A percentile compares a stretch with the other conserved stretches of the same genome.
Evolutionary conservation across 2,113 vertebrate species (phyloP).

Genomic region (Odocoileus hemionus): DNA sequence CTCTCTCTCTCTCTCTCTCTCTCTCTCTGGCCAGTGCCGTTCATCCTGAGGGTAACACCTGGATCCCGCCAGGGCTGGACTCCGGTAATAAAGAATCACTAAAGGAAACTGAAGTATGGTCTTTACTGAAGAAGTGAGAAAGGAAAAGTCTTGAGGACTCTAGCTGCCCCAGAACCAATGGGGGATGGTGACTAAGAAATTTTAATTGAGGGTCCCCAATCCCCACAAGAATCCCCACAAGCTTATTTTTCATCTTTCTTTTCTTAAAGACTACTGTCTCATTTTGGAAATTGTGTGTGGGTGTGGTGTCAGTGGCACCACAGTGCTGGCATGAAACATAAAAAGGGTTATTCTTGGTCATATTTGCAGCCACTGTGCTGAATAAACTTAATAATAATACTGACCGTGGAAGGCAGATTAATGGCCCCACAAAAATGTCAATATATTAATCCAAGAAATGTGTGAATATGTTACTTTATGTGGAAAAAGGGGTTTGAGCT

Average conservation of each 20-base stretch:
- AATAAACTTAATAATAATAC: not conserved
- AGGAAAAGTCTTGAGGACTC: too few species aligned
- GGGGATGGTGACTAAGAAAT: not conserved
- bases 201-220: not conserved
- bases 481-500: not conserved
- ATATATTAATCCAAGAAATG: not conserved
- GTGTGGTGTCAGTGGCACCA: not conserved
- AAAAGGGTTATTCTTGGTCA: not conserved
- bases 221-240: not conserved
- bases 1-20: too few species aligned
- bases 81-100: not conserved
- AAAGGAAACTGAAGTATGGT: not conserved
- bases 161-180: not conserved
- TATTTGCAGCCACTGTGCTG: not conserved
- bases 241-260: not conserved
- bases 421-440: not conserved
- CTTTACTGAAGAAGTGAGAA: not conserved
- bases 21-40: too few species aligned
- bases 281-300: not conserved
- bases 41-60: too few species aligned
- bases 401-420: not conserved
- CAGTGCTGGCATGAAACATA: not conserved
- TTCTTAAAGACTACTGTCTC: not conserved
- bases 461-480: not conserved
- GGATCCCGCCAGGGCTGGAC: too few species aligned